Percentiles rank a stretch among this genome's conserved stretches.
Evolutionary conservation across 2,113 vertebrate genomes (phyloP).

Genomic region (Pseudopodoces humilis): DNA sequence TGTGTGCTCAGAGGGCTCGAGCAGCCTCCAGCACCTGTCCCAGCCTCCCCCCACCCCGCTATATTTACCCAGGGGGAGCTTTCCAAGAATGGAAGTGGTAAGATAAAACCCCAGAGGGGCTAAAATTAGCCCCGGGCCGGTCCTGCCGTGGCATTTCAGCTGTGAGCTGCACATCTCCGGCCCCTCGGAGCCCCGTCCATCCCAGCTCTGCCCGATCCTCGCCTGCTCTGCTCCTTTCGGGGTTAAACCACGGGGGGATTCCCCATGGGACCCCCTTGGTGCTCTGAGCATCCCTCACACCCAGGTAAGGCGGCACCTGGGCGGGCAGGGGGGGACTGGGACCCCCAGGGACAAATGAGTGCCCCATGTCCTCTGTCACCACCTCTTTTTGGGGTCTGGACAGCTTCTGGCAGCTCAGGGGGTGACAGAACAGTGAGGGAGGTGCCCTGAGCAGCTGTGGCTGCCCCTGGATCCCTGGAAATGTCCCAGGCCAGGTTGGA

Average conservation of each 20-base stretch:
- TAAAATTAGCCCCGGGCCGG: constrained; percentile 82
- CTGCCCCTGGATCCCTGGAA: background rate
- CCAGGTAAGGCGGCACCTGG: constrained; percentile 9
- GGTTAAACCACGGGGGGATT: background rate
- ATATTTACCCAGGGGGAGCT: constrained; percentile 82
- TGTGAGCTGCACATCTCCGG: background rate
- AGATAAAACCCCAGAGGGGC: constrained; percentile 77
- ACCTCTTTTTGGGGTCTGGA: background rate
- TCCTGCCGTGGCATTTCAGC: constrained; percentile 18
- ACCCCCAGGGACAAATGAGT: background rate
- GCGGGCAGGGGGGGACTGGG: background rate
- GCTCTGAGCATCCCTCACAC: background rate
- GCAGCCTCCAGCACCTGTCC: constrained; percentile 70
- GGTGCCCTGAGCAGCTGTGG: background rate
- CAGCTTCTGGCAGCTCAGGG: background rate
- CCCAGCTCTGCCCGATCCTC: background rate
- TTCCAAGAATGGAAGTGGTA: constrained; percentile 91
- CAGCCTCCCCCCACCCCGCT: constrained; percentile 12
- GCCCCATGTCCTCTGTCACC: background rate
- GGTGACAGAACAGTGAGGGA: background rate
- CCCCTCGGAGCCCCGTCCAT: background rate
- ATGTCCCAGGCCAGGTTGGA: background rate
- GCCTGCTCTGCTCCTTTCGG: background rate
- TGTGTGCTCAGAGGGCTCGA: background rate
- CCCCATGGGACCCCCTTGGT: background rate